A percentile compares a stretch with the other conserved stretches of the same genome.
Evolutionary conservation across 2,113 vertebrate genomes (phyloP).

Genomic region (Larimichthys crocea): DNA sequence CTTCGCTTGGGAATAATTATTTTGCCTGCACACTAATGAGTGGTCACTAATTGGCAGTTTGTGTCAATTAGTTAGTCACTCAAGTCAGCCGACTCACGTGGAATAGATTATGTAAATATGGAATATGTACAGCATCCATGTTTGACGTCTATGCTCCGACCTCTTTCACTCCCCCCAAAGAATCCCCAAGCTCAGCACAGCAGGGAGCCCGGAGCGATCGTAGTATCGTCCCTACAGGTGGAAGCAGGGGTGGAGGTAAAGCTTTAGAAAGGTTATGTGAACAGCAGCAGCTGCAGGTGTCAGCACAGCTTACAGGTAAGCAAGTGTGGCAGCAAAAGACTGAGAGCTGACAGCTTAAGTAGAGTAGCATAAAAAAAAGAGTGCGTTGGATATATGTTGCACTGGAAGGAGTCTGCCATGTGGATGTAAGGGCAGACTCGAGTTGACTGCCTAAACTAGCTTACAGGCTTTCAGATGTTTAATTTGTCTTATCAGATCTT

Average conservation of each 20-base stretch:
- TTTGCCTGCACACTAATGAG: neutral
- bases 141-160: neutral
- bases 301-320: neutral
- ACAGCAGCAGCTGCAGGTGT: neutral
- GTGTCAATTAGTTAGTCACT: neutral
- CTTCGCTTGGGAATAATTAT: neutral
- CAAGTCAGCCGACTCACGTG: neutral
- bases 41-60: neutral
- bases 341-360: slow-evolving; percentile 4
- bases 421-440: neutral
- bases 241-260: neutral
- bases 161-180: neutral
- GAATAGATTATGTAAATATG: neutral
- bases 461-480: neutral
- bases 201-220: neutral
- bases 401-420: neutral
- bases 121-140: neutral
- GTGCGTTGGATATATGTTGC: neutral
- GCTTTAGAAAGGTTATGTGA: neutral
- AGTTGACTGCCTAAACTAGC: neutral
- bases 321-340: neutral
- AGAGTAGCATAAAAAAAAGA: neutral
- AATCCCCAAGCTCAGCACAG: neutral
- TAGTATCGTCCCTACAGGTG: neutral
- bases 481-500: too few species aligned